phyloP scores from a whole-genome alignment of 2,797 vertebrate species.

The Linurgus olivaceus region DNA sequence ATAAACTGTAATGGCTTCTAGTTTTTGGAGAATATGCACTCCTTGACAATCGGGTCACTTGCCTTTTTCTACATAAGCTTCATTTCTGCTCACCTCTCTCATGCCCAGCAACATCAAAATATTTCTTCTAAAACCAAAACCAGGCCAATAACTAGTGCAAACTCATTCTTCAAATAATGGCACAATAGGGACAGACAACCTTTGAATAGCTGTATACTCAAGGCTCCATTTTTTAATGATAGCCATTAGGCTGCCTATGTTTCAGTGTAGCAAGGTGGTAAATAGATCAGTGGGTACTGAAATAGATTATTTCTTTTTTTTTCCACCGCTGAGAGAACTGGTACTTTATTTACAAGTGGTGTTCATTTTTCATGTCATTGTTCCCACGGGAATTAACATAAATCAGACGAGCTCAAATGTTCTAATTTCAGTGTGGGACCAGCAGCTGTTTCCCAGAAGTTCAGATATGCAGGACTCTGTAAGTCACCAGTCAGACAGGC shows the following conservation, averaged over 20 bases:
- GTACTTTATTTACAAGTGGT: conserved; percentile 73
- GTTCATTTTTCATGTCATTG: conserved; percentile 75
- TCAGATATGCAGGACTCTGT: conserved; percentile 65
- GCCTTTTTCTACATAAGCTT: neutral
- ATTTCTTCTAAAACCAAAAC: neutral
- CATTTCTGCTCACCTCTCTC: neutral
- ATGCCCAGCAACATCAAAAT: accelerated
- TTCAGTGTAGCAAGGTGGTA: conserved; percentile 2
- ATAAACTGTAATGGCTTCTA: neutral
- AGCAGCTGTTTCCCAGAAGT: conserved; percentile 81
- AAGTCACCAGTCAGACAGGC: conserved; percentile 74
- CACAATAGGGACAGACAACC: neutral
- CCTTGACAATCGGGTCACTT: neutral
- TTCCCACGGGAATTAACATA: conserved; percentile 76
- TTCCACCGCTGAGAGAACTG: conserved; percentile 19
- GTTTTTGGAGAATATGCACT: neutral
- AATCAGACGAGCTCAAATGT: conserved; percentile 77
- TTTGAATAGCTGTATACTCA: neutral
- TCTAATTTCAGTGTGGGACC: conserved; percentile 75
- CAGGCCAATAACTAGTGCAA: neutral
- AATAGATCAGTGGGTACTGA: conserved; percentile 50
- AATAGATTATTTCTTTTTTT: neutral
- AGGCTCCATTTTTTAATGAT: neutral
- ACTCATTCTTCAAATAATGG: neutral
- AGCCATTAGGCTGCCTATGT: neutral